These are phyloP conservation scores for Rhinogobio ventralis DNA, from an alignment of 2,797 vertebrate genomes.

Conservation along the genomic window DNA sequence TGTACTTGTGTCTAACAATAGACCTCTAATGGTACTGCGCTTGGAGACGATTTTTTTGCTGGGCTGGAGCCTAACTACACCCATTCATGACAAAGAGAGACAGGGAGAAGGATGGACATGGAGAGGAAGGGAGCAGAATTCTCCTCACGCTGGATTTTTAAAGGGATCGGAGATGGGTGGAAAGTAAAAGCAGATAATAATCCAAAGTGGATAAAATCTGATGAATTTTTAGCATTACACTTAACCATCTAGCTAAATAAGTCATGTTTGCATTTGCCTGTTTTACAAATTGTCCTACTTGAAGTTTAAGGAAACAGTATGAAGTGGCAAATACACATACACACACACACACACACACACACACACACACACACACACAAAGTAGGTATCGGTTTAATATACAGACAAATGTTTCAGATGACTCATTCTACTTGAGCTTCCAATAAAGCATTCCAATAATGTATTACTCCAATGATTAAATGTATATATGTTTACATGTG, in stretches of 20 bases:
- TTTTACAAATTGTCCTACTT: too few species aligned
- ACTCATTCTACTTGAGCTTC: not conserved
- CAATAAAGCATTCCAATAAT: not conserved
- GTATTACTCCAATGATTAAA: not conserved
- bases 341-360: not conserved
- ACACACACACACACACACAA: not conserved
- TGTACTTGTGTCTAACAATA: slow-evolving; percentile 60
- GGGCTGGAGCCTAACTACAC: slow-evolving; percentile 47
- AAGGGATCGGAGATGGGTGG: slow-evolving; percentile 20
- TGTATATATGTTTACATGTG: not conserved
- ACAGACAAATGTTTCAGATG: not conserved
- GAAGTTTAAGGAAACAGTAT: not conserved
- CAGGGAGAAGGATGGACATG: not conserved
- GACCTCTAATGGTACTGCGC: slow-evolving; percentile 57
- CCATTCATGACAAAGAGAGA: slow-evolving; percentile 48
- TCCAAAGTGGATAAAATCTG: slow-evolving; percentile 4
- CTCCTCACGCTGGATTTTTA: slow-evolving; percentile 30
- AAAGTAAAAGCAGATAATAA: not conserved
- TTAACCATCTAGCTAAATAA: too few species aligned
- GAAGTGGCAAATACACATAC: not conserved
- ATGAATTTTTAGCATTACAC: slow-evolving; percentile 16
- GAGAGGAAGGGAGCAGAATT: slow-evolving; percentile 24
- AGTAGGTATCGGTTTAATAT: not conserved
- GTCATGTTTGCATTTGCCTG: too few species aligned
- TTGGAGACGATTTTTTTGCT: slow-evolving; percentile 58